A percentile compares a stretch with the other conserved stretches of the same genome.
Conservation (phyloP, 2,797 vertebrate species). For the Catharus ustulatus region DNA sequence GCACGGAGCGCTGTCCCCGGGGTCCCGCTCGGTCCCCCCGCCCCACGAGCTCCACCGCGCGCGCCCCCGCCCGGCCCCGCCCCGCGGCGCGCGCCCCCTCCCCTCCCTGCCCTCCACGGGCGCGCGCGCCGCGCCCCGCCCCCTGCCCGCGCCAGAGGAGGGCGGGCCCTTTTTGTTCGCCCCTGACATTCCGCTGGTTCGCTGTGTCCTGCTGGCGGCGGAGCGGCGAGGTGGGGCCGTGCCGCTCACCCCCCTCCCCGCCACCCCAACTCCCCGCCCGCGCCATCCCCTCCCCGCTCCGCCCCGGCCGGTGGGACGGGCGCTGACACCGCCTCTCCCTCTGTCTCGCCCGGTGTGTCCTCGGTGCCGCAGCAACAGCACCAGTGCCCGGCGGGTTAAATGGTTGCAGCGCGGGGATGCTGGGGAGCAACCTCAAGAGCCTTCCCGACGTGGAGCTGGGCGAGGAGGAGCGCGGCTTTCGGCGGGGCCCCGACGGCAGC, state of each 20-base stretch:
- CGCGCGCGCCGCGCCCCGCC: background rate
- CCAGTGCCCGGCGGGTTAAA: constrained; percentile 85
- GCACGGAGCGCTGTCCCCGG: no score
- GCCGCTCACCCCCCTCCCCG: background rate
- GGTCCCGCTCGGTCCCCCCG: no score
- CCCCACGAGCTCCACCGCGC: background rate
- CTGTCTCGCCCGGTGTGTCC: constrained; percentile 57
- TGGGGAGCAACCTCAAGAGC: constrained; percentile 82
- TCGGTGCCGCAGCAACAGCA: constrained; percentile 72
- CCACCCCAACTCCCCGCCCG: background rate
- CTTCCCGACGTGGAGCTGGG: constrained; percentile 83
- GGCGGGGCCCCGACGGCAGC: constrained; percentile 66
- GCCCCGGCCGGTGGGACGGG: background rate
- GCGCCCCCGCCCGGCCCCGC: background rate
- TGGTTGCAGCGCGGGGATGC: constrained; percentile 86
- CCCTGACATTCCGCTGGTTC: constrained; percentile 22
- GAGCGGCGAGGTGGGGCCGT: background rate
- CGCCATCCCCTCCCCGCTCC: background rate
- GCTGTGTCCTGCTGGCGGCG: background rate
- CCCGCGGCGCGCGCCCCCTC: background rate
- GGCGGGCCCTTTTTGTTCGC: constrained; percentile 34
- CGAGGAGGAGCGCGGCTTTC: constrained; percentile 76
- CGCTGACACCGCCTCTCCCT: background rate
- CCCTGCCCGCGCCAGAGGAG: background rate
- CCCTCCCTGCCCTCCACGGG: background rate